Evolutionary conservation across 2,113 vertebrate genomes (phyloP), one percentile per base, ranked within the genome.

Genomic region (Peromyscus californicus): DNA sequence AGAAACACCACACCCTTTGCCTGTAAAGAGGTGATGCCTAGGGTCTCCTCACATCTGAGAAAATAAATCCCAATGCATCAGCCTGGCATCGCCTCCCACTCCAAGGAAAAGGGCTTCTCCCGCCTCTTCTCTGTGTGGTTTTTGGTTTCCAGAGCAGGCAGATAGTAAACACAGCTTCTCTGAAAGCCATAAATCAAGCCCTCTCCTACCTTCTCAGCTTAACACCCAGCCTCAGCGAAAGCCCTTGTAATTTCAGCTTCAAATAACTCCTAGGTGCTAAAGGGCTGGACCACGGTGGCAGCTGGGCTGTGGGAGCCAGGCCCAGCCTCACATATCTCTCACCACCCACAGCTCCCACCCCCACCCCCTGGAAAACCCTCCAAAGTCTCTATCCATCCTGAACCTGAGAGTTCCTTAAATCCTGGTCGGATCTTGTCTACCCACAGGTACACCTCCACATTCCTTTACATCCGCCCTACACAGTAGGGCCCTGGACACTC

Each of bases 141-240:
- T 98, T 97, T 91, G 93, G 97, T 98, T 98, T 97, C 97, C 97
- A 96, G 88, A 98, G 94, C 93, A 95, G 98, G 98, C 97, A 97
- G 93, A 98, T 98, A 99, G 99, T 99, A 99, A 99, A 99, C 99
- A 99, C 98, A 98, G 98, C 98, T 99, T 98, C 98, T 96, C 98
- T 96, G 96, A 97, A 85, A 98, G 97, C 98, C 99, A 99, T 99
- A 99, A 99, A 99, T 99, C 99, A 99, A 98, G 97, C 69, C 85
- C 95, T 93, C 98, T 98, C 98, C 98, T 98, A 98, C 98, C 97
- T 99, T 98, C 98, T 98, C 96, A 94, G 97, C 79, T 98, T 98
- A 98, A 99, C 99, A 98, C 98, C 97, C 98, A 93, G 97, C 98
- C 98, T 97, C 98, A 59, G 79, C 95, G 95, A 96, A 97, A 65